These are phyloP conservation scores for Tamias sibiricus DNA, from an alignment of 2,113 vertebrate genomes.

Conservation along the genomic window DNA sequence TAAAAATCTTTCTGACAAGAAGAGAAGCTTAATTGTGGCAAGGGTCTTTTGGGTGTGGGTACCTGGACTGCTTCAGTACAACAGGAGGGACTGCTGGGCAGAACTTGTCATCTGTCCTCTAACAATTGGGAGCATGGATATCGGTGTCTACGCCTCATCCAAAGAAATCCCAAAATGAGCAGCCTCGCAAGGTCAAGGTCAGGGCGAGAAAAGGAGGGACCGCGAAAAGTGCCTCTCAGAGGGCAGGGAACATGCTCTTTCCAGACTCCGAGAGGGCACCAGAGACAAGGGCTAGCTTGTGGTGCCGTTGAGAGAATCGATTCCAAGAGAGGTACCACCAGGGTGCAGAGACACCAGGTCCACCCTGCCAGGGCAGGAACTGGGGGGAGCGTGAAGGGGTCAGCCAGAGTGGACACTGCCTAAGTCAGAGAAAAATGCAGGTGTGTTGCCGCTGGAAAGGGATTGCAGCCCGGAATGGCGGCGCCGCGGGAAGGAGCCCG, in stretches of 20 bases:
- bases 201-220: background rate
- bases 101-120: background rate
- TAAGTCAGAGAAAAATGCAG: background rate
- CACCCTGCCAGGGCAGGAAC: fast-evolving
- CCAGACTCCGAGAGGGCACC: too few relatives aligned
- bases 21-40: too few relatives aligned
- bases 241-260: too few relatives aligned
- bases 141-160: background rate
- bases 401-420: too few relatives aligned
- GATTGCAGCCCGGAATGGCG: too few relatives aligned
- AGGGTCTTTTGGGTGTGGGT: too few relatives aligned
- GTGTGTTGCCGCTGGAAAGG: too few relatives aligned
- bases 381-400: background rate
- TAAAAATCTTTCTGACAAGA: too few relatives aligned
- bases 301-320: background rate
- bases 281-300: background rate
- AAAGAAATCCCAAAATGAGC: background rate
- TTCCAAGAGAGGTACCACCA: background rate
- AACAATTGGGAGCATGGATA: background rate
- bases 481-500: too few relatives aligned
- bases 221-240: too few relatives aligned
- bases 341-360: too few relatives aligned
- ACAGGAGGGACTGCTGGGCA: background rate
- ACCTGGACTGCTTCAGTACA: too few relatives aligned
- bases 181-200: background rate